Conservation (phyloP, 2,888 invertebrate genomes). For the Miltochrista miniata region DNA sequence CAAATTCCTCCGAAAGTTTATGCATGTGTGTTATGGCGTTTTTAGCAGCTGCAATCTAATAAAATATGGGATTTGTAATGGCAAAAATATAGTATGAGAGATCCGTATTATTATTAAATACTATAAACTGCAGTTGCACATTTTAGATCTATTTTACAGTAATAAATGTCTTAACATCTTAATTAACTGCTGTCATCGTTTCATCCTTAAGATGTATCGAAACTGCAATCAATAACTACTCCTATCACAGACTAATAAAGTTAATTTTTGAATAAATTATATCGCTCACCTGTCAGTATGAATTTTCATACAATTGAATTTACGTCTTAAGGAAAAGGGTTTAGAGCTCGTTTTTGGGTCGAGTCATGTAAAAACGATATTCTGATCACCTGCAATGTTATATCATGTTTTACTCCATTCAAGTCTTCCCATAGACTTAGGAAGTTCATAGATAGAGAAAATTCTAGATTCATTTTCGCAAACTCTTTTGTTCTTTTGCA, state of each 20-base stretch:
- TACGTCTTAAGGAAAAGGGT: constrained; percentile 8
- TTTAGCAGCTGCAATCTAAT: too few relatives aligned
- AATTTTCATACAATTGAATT: constrained; percentile 15
- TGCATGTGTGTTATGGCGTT: background rate
- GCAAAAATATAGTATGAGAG: too few relatives aligned
- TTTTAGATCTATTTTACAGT: too few relatives aligned
- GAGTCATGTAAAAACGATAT: constrained; percentile 38
- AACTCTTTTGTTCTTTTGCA: too few relatives aligned
- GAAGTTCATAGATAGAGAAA: constrained; percentile 17
- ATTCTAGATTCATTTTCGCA: background rate
- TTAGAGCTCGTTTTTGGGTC: constrained; percentile 21
- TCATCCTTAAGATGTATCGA: constrained; percentile 15
- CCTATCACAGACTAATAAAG: constrained; percentile 10
- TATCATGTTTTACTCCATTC: constrained; percentile 51
- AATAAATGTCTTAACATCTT: too few relatives aligned
- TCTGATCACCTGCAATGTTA: constrained; percentile 55
- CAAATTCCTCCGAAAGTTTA: too few relatives aligned
- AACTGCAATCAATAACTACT: constrained; percentile 5
- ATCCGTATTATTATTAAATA: too few relatives aligned
- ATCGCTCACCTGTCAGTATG: constrained; percentile 34
- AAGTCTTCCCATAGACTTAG: constrained; percentile 29
- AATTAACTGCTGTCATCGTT: constrained; percentile 26
- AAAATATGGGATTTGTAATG: too few relatives aligned
- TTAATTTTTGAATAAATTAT: constrained; percentile 13
- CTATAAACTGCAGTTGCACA: too few relatives aligned